These are phyloP conservation scores for Triplophysa tibetana DNA, from an alignment of 2,113 vertebrate species.

Conservation along the genomic window DNA sequence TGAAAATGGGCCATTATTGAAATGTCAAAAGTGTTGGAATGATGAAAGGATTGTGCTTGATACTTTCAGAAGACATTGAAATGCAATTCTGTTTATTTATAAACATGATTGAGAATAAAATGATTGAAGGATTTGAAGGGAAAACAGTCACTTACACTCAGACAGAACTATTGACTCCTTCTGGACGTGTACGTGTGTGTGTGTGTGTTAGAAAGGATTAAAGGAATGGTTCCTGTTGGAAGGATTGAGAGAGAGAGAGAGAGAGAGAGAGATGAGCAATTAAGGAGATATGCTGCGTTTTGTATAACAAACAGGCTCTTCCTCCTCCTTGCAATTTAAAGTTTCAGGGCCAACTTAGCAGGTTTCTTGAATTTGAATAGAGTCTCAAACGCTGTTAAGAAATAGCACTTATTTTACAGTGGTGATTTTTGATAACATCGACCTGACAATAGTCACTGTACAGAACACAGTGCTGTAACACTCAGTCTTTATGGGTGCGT, in stretches of 20 bases:
- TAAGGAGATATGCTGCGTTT: conserved; percentile 10
- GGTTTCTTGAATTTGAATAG: not conserved
- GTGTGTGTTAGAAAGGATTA: not conserved
- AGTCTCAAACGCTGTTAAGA: not conserved
- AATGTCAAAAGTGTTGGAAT: too few relatives aligned
- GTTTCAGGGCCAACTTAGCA: conserved; percentile 15
- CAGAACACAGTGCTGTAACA: not conserved
- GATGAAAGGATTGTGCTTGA: too few relatives aligned
- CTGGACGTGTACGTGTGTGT: too few relatives aligned
- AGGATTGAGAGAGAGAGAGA: not conserved
- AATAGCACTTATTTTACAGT: conserved; percentile 2
- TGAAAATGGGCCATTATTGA: not conserved
- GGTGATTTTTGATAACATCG: not conserved
- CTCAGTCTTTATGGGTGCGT: not conserved
- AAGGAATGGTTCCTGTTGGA: not conserved
- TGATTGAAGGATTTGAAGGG: not conserved
- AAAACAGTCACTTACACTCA: not conserved
- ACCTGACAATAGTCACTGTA: not conserved
- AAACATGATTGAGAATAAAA: too few relatives aligned
- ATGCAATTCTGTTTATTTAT: too few relatives aligned
- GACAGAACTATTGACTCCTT: not conserved
- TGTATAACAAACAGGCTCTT: conserved; percentile 1
- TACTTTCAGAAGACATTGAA: too few relatives aligned
- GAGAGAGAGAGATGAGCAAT: not conserved
- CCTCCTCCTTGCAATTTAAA: not conserved